Evolutionary conservation across 1,140 invertebrate species (phyloP).

Genomic region (Drosophila malerkotliana): DNA sequence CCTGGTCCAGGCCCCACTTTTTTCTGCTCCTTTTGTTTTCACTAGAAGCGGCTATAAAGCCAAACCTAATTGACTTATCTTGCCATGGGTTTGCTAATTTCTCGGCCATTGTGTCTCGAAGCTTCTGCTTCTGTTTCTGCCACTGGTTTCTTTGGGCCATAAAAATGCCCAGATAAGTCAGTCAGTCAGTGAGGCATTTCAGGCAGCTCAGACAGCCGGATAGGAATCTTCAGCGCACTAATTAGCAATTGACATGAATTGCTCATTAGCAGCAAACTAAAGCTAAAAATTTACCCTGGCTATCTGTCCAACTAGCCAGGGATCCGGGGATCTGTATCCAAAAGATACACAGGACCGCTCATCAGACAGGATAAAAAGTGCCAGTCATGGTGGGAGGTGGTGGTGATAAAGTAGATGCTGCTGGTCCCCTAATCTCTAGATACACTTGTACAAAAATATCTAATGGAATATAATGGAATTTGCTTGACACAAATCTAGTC

Average conservation of each 20-base stretch:
- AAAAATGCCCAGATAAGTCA: constrained; percentile 74
- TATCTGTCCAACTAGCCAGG: constrained; percentile 35
- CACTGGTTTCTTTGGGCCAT: constrained; percentile 54
- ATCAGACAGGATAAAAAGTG: constrained; percentile 37
- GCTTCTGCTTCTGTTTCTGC: constrained; percentile 8
- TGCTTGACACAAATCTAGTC: constrained; percentile 14
- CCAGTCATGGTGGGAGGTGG: background rate
- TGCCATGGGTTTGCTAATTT: constrained; percentile 79
- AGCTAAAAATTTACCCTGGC: constrained; percentile 61
- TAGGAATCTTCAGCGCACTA: constrained; percentile 79
- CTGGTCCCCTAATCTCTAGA: constrained; percentile 29
- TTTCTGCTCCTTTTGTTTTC: constrained; percentile 60
- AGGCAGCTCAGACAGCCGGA: constrained; percentile 62
- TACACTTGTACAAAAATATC: constrained; percentile 38
- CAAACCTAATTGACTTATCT: constrained; percentile 83
- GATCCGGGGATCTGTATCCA: constrained; percentile 20
- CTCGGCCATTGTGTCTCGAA: constrained; percentile 71
- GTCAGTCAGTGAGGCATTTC: constrained; percentile 61
- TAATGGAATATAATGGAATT: constrained; percentile 30
- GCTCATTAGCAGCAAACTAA: constrained; percentile 82
- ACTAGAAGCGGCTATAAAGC: constrained; percentile 75
- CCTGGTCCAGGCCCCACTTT: constrained; percentile 9
- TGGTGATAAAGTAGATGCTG: background rate
- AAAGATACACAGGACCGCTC: constrained; percentile 27
- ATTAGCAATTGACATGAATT: constrained; percentile 83